Conservation (phyloP, 2,113 vertebrate species). For the Callopanchax toddi region DNA sequence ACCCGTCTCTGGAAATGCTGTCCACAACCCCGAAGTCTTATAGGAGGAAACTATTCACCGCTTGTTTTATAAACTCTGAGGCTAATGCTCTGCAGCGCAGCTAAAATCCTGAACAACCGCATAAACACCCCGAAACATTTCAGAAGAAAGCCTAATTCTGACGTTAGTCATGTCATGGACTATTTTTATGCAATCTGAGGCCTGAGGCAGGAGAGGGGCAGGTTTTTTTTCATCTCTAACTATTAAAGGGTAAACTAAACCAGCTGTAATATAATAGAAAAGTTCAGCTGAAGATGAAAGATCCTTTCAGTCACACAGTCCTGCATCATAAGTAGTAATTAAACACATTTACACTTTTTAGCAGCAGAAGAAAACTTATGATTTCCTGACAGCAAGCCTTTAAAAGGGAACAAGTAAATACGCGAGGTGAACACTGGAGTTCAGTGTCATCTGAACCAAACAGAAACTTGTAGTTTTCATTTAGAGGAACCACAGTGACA, state of each 20-base stretch:
- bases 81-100: background rate
- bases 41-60: conserved; percentile 28
- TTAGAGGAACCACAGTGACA: conserved; percentile 9
- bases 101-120: conserved; percentile 23
- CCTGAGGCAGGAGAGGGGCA: background rate
- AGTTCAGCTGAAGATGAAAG: background rate
- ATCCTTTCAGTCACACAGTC: background rate
- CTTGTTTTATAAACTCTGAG: conserved; percentile 37
- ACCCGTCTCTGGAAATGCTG: conserved; percentile 40
- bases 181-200: too few species aligned
- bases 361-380: background rate
- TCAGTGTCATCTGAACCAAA: conserved; percentile 15
- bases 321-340: background rate
- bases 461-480: background rate
- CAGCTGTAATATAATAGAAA: background rate
- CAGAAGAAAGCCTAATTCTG: background rate
- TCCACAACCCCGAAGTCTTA: conserved; percentile 14
- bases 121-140: conserved; percentile 32
- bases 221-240: background rate
- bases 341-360: background rate
- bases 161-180: background rate
- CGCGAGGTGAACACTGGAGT: conserved; percentile 5
- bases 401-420: conserved; percentile 11
- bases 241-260: background rate
- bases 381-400: background rate